Percentiles rank a stretch among this genome's conserved stretches.
Evolutionary conservation across 2,797 vertebrate species (phyloP).

Genomic region (Cynodonichthys magdalenae): DNA sequence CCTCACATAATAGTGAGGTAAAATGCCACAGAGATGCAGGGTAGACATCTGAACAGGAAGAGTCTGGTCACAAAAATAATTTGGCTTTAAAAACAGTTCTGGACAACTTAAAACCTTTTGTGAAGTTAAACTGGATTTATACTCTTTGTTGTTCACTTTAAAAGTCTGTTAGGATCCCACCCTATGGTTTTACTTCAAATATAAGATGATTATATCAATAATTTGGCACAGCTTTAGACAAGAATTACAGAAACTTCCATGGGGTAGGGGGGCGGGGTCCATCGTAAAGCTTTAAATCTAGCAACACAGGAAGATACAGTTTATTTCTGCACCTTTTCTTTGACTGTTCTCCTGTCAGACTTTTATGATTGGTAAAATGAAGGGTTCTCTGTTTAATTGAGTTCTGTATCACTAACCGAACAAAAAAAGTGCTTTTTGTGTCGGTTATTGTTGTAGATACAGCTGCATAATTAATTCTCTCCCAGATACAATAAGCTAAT

Average conservation of each 20-base stretch:
- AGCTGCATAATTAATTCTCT: constrained; percentile 15
- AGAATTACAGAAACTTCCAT: too few species aligned
- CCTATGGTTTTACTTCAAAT: too few species aligned
- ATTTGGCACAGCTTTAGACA: too few species aligned
- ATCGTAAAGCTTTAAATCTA: background rate
- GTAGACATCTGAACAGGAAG: background rate
- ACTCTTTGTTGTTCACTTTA: too few species aligned
- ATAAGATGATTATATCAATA: too few species aligned
- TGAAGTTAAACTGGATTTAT: too few species aligned
- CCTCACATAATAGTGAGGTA: background rate
- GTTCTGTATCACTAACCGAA: constrained; percentile 1
- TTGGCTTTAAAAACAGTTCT: background rate
- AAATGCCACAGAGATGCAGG: background rate
- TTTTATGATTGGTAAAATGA: background rate
- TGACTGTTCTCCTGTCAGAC: background rate
- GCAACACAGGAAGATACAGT: background rate
- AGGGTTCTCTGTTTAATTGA: background rate
- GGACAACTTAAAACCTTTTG: background rate
- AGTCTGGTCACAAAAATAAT: background rate
- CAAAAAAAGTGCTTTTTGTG: constrained; percentile 2
- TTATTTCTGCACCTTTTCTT: background rate
- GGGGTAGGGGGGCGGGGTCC: too few species aligned
- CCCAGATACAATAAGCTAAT: constrained; percentile 7
- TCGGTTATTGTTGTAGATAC: background rate
- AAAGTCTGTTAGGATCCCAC: too few species aligned